Base-by-base conservation (phyloP, 2,888 invertebrate genomes). In the Candidula unifasciata region DNA sequence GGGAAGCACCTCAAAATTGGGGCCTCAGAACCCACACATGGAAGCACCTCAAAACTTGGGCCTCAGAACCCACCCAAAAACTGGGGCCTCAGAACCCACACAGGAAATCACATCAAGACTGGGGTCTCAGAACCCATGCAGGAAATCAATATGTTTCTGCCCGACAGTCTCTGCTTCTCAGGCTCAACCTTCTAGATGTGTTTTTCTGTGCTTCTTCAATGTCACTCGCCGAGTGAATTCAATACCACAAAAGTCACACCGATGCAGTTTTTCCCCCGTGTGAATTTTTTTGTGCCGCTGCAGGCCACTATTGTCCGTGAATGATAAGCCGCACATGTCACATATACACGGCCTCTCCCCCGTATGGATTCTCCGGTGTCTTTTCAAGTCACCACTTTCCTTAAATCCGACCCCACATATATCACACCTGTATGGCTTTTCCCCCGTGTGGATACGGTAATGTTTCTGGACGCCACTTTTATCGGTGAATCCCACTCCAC, bases 401-500 rank as follows among this genome's bases (percentile, higher is more conserved):
- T 24, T 73, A 73, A 73, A 73, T n/a, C 52, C 44, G 2, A 52
- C 44, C 6, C 73, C 27, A 73, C 73, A 73, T 10, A 73, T 52
- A 73, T 73, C 44, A n/a, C 73, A 73, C n/a, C 52, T 73, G 73
- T 73, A 73, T 13, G 73, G 52, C n/a, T 44, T 73, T 18, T 73
- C 73, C n/a, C 73, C 73, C 2, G 44, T 73, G n/a, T 73, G 73
- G 27, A 73, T 73, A 13, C 44, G 24, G 3, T 27, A 44, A 18
- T 73, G 73, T n/a, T 44, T 73, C 73, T 73, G n/a, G 3, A 73
- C n/a, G n/a, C 27, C 73, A 13, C 27, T 27, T 6, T n/a, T 73
- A 8, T 52, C 52, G 10, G 73, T 52, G 44, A 73, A 73, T 18
- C 27, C 73, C 0, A 52, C 44, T 13, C 52, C 52, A 44, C 44